Evolutionary conservation across 2,888 invertebrate species (phyloP), one percentile per base, ranked within the genome.

Genomic region (Callyntrura guangdongensis): DNA sequence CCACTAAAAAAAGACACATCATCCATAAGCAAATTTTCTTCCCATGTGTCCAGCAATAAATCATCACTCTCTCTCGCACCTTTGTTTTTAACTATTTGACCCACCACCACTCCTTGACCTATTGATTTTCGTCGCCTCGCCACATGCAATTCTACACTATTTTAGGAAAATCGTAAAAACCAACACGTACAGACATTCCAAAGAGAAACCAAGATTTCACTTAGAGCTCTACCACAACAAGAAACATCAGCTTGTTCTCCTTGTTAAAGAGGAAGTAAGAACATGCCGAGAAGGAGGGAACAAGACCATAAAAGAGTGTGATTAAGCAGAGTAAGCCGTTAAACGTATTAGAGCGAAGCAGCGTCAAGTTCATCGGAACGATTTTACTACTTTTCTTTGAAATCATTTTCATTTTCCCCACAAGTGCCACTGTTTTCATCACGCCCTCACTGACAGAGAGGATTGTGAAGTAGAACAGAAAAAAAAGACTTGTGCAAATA

Each of bases 361-460:
- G n/a, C 59, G 17, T 59, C 61, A 61, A 61, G 61, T 61, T 61
- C 61, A 61, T 61, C 61, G 22, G 6, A 61, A 61, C 36, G 36
- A 36, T 36, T 36, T 36, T 36, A 36, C 6, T 36, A 36, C 36
- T 36, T 36, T 36, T 36, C 36, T 36, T 36, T 36, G 36, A 2
- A 36, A 36, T 36, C 36, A 36, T 36, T 36, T 36, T 36, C 36
- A 36, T 36, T 6, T 36, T 36, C 36, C 6, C 6, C 36, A 36
- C 36, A 36, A 36, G 36, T 36, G 36, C 36, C 36, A 36, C 36
- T 36, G 36, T 36, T 36, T n/a, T n/a, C n/a, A n/a, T n/a, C 36
- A 36, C 36, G 36, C 36, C 36, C 36, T 36, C 36, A 36, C 36
- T 36, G 36, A 36, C 36, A 36, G 36, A 36, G 36, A 36, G 36